Base-by-base conservation (phyloP, 2,888 invertebrate species). In the Dorcus hopei region DNA sequence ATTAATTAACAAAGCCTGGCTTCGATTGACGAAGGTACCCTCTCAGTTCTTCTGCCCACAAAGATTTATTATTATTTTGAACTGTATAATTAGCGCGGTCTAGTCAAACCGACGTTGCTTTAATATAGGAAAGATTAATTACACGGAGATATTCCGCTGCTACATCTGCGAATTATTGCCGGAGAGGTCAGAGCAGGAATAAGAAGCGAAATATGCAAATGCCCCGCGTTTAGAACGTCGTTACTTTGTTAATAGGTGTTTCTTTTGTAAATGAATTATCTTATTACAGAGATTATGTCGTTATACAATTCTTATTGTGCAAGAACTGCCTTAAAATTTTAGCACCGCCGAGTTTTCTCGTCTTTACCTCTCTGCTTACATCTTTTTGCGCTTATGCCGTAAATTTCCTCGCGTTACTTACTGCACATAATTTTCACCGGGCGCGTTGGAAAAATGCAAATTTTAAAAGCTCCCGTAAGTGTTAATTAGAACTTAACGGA, bases 31-130 rank as follows among this genome's bases (percentile, higher is more conserved):
- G 26, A 33, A 33, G 26, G 26, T 33, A 33, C 26, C 53, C 47
- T 57, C 45, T 49, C 43, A 3, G 19, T 19, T 19, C 19, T 19
- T 2, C 19, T 51, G 56, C 52, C 57, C 54, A 57, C 56, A 57
- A 59, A 63, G 61, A 63, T 64, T 64, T 62, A 61, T 58, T 49
- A 52, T 61, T 64, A 57, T 61, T 64, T 63, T 60, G 58, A 58
- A 58, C 54, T 45, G 54, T 23, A 55, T 51, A 61, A 63, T 63
- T 63, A 63, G 61, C 47, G 53, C 53, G 14, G 50, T 42, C 45
- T 56, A 63, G 58, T 61, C 62, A 60, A 49, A 56, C 58, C 47
- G 54, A 51, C 55, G 52, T 52, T 49, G 58, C 55, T 63, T 60
- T 63, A 63, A 63, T 63, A 63, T 58, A 53, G 51, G 39, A 42